A percentile compares a stretch with the other conserved stretches of the same genome.
These are phyloP conservation scores for Leptogaster cylindrica DNA, from an alignment of 2,888 invertebrate genomes.

Conservation along the genomic window DNA sequence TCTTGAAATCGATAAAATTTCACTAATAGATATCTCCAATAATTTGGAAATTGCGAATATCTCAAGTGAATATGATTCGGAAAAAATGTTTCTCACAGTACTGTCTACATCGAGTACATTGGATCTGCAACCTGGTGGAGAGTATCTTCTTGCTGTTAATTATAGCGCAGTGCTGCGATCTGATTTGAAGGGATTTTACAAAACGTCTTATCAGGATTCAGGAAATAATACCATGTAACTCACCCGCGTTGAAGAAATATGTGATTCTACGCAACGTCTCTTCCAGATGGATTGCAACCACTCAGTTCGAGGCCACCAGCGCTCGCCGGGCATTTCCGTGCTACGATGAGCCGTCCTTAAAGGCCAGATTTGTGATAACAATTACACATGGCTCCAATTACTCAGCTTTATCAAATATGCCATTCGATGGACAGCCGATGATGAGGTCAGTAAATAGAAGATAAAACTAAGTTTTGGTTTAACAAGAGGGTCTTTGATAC, in stretches of 20 bases:
- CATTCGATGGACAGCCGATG: conserved; percentile 46
- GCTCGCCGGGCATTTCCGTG: conserved; percentile 77
- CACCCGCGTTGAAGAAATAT: background rate
- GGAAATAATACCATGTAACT: conserved; percentile 57
- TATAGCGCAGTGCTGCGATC: conserved; percentile 67
- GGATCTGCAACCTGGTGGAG: conserved; percentile 50
- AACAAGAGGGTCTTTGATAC: background rate
- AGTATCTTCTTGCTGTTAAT: conserved; percentile 61
- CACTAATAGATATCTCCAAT: background rate
- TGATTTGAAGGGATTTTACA: conserved; percentile 69
- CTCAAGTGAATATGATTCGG: background rate
- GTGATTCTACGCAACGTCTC: background rate
- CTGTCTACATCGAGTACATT: background rate
- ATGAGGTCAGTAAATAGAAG: conserved; percentile 34
- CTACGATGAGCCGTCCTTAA: conserved; percentile 76
- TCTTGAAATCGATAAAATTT: conserved; percentile 4
- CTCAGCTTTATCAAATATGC: conserved; percentile 60
- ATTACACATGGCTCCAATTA: conserved; percentile 65
- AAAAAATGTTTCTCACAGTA: background rate
- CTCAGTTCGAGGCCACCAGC: conserved; percentile 72
- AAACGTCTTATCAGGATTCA: conserved; percentile 64
- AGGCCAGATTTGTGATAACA: conserved; percentile 71
- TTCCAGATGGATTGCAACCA: conserved; percentile 35
- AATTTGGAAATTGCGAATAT: background rate
- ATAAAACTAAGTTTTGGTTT: background rate